Percentiles rank a stretch among this genome's conserved stretches.
Evolutionary conservation across 2,797 vertebrate species (phyloP).

Genomic region (Fringilla coelebs): DNA sequence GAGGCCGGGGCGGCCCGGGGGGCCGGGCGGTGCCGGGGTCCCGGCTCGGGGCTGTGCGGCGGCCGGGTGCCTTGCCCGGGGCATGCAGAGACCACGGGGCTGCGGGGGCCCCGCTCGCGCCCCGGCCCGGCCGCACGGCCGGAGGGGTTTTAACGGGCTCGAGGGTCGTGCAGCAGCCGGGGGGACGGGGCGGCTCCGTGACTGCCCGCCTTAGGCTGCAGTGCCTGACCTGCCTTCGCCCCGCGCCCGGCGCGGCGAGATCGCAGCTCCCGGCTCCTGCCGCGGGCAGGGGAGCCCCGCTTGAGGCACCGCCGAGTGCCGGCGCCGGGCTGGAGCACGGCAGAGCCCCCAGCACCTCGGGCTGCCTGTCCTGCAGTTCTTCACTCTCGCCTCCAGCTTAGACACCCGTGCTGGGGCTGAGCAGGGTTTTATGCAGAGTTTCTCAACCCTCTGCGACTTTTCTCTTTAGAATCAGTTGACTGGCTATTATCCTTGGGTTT

Average conservation of each 20-base stretch:
- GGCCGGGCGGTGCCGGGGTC: background rate
- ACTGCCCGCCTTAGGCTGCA: background rate
- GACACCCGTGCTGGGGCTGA: background rate
- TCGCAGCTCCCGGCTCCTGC: too few species aligned
- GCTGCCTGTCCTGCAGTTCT: background rate
- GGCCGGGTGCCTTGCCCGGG: background rate
- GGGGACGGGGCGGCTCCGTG: background rate
- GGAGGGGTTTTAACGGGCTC: background rate
- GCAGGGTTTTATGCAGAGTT: background rate
- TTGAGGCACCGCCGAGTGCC: background rate
- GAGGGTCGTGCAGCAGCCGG: background rate
- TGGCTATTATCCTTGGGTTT: background rate
- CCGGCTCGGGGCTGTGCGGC: background rate
- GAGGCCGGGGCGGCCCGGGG: background rate
- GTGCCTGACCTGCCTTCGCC: background rate
- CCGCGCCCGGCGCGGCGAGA: too few species aligned
- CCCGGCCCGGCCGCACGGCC: background rate
- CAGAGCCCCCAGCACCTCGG: background rate
- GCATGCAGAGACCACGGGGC: too few species aligned
- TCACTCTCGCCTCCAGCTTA: background rate
- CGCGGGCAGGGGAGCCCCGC: background rate
- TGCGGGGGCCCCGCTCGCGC: background rate
- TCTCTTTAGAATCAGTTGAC: background rate
- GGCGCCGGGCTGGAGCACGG: background rate
- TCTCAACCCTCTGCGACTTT: background rate